These are phyloP conservation scores for Amphilophus citrinellus DNA, from an alignment of 2,113 vertebrate genomes.

Conservation along the genomic window DNA sequence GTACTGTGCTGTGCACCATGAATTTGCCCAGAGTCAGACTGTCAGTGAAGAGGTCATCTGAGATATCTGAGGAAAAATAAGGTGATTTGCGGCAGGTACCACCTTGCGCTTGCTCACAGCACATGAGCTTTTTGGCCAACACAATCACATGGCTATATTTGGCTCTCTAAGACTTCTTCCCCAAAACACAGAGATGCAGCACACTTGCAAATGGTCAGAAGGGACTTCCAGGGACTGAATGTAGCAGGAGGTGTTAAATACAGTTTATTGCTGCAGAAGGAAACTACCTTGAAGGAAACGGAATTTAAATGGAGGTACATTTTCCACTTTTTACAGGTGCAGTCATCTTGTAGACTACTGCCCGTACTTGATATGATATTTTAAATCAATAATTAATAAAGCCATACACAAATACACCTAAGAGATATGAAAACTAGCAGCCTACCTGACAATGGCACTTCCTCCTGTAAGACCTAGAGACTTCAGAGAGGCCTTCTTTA, in stretches of 20 bases:
- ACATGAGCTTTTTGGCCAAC: not conserved
- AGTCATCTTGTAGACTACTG: not conserved
- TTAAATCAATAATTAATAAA: not conserved
- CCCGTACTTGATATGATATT: not conserved
- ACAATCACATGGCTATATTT: not conserved
- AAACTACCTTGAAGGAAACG: not conserved
- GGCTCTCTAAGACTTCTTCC: not conserved
- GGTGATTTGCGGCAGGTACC: not conserved
- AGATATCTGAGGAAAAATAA: not conserved
- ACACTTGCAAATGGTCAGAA: not conserved
- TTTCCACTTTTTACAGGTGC: not conserved
- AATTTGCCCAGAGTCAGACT: not conserved
- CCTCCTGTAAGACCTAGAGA: constrained; percentile 92
- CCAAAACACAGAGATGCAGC: not conserved
- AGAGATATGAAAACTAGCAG: not conserved
- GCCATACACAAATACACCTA: not conserved
- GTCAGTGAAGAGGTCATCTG: not conserved
- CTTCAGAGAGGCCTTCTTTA: constrained; percentile 88
- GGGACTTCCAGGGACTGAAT: not conserved
- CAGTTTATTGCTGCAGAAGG: not conserved
- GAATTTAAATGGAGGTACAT: no score
- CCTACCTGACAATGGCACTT: constrained; percentile 91
- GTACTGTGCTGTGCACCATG: not conserved
- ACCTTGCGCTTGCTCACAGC: not conserved
- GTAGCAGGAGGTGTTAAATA: not conserved